Evolutionary conservation across 2,113 vertebrate genomes (phyloP).

Genomic region (Todiramphus chloris): DNA sequence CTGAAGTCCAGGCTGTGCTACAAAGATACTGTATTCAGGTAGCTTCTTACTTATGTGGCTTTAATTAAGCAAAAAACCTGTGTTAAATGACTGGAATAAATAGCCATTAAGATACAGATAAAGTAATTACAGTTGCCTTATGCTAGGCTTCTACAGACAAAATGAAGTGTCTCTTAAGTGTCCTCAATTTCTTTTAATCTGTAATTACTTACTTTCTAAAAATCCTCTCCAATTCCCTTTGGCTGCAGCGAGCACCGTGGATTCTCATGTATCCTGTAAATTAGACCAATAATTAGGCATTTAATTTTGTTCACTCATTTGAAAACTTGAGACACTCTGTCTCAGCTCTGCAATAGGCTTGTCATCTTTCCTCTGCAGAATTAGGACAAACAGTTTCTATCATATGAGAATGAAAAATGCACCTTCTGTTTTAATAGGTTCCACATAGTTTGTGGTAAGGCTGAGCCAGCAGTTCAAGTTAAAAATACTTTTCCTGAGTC

Average conservation of each 20-base stretch:
- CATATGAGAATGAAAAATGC: conserved; percentile 18
- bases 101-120: background rate
- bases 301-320: background rate
- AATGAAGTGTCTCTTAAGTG: background rate
- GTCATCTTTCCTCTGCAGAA: background rate
- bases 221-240: conserved; percentile 8
- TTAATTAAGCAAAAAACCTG: conserved; percentile 13
- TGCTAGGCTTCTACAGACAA: background rate
- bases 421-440: conserved; percentile 8
- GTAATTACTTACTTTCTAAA: background rate
- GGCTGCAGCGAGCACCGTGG: conserved; percentile 12
- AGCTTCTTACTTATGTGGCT: background rate
- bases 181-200: conserved; percentile 4
- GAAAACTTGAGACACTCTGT: background rate
- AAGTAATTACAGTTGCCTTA: conserved; percentile 33
- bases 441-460: conserved; percentile 29
- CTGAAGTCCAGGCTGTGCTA: background rate
- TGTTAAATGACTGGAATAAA: conserved; percentile 9
- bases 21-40: background rate
- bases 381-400: background rate
- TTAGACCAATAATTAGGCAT: conserved; percentile 1
- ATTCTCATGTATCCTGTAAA: background rate
- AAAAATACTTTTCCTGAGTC: conserved; percentile 43
- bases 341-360: background rate
- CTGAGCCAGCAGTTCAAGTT: conserved; percentile 38